Base-by-base conservation (phyloP, 2,113 vertebrate genomes). In the Etheostoma spectabile region DNA sequence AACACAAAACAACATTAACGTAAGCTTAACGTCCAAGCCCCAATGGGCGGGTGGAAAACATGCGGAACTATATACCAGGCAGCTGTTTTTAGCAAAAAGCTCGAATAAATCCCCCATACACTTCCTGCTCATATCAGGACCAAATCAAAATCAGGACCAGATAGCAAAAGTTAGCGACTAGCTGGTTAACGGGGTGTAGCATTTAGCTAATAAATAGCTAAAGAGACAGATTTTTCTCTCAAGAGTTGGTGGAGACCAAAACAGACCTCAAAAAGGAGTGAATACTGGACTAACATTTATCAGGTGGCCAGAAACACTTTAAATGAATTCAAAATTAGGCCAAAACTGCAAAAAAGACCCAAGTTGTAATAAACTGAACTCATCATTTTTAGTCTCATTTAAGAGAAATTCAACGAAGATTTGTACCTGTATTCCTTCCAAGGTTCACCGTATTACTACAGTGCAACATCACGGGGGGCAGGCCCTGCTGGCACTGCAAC, bases 381-480 rank as follows among this genome's bases (percentile, higher is more conserved):
- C 3, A 8, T n/a, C 1, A 56, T 10, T 33, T 51, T 63, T 16
- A 8, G 13, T 42, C 46, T 35, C 14, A 57, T 74, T 13, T 1
- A 22, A 68, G 2, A 19, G 6, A 46, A 46, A 52, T 6, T 53
- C 2, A 73, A 61, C 35, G 2, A 53, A n/a, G 1, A 6, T 69
- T 10, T 70, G 22, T 64, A 16, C 42, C n/a, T 55, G 7, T 82
- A 18, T 80, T 64, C 49, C 82, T 77, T 79, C 82, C 1, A 86
- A 99, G 98, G 97, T 42, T 99, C 98, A 86, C 97, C 98, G 0
- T 99, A 99, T 91, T 99, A 99, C 93, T 99, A 99, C 93, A 97
- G 98, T 0, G 95, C 97, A 0, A 96, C 98, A 8, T 96, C 98
- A 38, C 93, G 98, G 3, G 97, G 98, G 75, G 93, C 97, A 0